phyloP scores from a whole-genome alignment of 1,140 invertebrate species.

The Lasioglossum albipes region DNA sequence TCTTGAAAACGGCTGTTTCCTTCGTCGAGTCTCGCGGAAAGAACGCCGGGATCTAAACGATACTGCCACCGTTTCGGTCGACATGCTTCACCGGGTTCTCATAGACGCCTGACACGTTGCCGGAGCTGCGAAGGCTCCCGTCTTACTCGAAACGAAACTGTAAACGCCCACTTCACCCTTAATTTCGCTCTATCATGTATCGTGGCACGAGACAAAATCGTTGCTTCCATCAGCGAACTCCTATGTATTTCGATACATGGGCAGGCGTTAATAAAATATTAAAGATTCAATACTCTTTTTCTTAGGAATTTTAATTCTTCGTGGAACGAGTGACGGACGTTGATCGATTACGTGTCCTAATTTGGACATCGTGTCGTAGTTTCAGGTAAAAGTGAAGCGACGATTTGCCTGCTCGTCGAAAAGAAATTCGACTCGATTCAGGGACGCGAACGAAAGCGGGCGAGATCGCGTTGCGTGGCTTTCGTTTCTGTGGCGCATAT shows the following conservation, averaged over 20 bases:
- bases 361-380: neutral
- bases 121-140: neutral
- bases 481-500: slow-evolving; percentile 37
- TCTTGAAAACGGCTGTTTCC: slow-evolving; percentile 22
- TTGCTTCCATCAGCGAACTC: too few species aligned
- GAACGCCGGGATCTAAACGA: neutral
- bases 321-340: neutral
- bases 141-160: neutral
- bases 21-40: slow-evolving; percentile 2
- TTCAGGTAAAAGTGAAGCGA: neutral
- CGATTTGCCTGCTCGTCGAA: neutral
- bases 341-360: neutral
- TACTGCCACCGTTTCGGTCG: slow-evolving; percentile 7
- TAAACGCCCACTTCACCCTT: neutral
- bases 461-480: slow-evolving; percentile 41
- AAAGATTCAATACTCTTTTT: too few species aligned
- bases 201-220: too few species aligned
- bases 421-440: slow-evolving; percentile 18
- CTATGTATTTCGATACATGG: too few species aligned
- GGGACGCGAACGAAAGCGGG: slow-evolving; percentile 2
- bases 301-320: too few species aligned
- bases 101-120: neutral
- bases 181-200: neutral
- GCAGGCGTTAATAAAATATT: too few species aligned
- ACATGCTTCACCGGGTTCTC: neutral